These are phyloP conservation scores for Fulmarus glacialis DNA, from an alignment of 2,113 vertebrate species.

Conservation along the genomic window DNA sequence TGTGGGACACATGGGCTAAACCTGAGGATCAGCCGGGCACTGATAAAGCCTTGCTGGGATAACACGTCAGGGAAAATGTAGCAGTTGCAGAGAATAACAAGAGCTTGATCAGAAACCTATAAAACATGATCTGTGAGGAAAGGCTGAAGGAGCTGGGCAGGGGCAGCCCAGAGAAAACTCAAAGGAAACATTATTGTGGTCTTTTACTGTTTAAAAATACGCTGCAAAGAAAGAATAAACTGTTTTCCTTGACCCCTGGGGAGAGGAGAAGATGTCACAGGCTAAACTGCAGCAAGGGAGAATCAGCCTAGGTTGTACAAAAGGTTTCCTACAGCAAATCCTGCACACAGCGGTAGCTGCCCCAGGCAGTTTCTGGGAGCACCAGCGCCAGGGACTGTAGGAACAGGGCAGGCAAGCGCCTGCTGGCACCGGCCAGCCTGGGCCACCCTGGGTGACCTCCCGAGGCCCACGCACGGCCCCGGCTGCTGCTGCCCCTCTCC, in stretches of 20 bases:
- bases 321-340: background rate
- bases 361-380: background rate
- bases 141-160: background rate
- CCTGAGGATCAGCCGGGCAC: background rate
- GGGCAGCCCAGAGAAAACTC: background rate
- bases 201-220: background rate
- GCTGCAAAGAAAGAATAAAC: background rate
- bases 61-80: background rate
- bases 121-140: background rate
- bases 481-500: background rate
- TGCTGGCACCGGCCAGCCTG: background rate
- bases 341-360: background rate
- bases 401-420: background rate
- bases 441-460: background rate
- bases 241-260: background rate
- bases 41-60: background rate
- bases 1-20: background rate
- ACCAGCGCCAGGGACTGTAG: background rate
- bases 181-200: background rate
- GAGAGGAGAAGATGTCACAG: background rate
- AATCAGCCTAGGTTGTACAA: background rate
- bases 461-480: rapidly evolving
- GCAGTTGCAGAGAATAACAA: background rate
- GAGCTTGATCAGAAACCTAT: background rate
- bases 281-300: background rate